Base-by-base conservation (phyloP, 2,113 vertebrate species). In the Misgurnus mizolepis region DNA sequence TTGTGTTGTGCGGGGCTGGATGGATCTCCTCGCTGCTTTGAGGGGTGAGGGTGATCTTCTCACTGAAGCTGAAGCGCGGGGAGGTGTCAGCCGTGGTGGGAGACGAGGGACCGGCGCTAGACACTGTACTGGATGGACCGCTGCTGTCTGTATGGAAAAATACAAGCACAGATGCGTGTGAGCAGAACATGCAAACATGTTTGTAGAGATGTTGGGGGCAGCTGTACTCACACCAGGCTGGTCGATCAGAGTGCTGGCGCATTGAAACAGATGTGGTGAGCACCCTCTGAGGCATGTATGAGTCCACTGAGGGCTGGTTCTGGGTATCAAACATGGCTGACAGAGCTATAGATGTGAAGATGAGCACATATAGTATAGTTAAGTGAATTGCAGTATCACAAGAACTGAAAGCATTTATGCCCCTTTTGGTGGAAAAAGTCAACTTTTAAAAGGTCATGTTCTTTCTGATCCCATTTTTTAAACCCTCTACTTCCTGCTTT, bases 101-200 rank as follows among this genome's bases (percentile, higher is more conserved):
- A 9, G 97, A 98, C 2, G 96, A 97, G 0, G 96, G 96, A 2
- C 98, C 96, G 8, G 96, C 97, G 41, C 97, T 98, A 86, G 97
- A 98, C 76, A 98, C 96, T 0, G 96, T 96, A 82, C 96, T 97
- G 83, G 97, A 98, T 0, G 95, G 97, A 66, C 97, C 97, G 49
- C 97, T 99, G 95, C 97, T 98, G 86, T 97, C 98, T 99, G 94
- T 83, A 79, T 7, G 7, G 17, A 76, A 22, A 93, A 89, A 88
- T 65, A 84, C 60, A 81, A n/a, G 68, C 62, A 82, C n/a, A 79
- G 4, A 14, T 53, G 27, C 27, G 27, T 34, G 27, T 34, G 27
- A 34, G 27, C 50, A 53, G 49, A 12, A 12, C 12, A 50, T 12
- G 12, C 12, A 12, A 53, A 14, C 50, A 53, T 5, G 4, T 53